Evolutionary conservation across 2,888 invertebrate genomes (phyloP), one percentile per base, ranked within the genome.

Genomic region (Ceratothoa steindachneri): DNA sequence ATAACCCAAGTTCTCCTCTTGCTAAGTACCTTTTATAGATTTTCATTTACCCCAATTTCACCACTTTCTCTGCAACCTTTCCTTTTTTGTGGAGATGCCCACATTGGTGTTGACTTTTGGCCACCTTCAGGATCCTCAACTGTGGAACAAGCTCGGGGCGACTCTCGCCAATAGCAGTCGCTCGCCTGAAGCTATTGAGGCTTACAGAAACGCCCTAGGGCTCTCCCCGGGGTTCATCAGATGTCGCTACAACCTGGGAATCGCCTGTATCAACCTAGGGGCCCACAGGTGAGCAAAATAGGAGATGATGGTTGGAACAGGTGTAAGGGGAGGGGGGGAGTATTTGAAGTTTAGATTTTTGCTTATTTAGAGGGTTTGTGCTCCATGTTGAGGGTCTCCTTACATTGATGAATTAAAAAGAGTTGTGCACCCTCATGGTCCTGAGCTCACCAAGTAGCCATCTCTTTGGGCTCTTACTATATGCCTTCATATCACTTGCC

Each of bases 111-210:
- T n/a, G n/a, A n/a, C n/a, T n/a, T n/a, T n/a, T n/a, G n/a, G n/a
- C n/a, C n/a, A n/a, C n/a, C n/a, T 83, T 73, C 81, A 90, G 89
- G 95, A 97, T 88, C 92, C 96, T 4, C 90, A 94, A 82, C 85
- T 97, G 69, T 99, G 98, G 98, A 99, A 99, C 85, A 90, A 96
- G 81, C 87, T 99, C 30, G 99, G 99, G 70, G 99, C 99, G 31
- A 96, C 97, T 65, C 53, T 80, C 64, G 99, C 99, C 15, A 99
- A 99, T 84, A 95, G 97, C 80, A 92, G 92, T 70, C 89, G 91
- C 80, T 93, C 97, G 41, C 97, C 96, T 82, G 95, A 98, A 86
- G 97, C 99, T 2, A 93, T 99, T 5, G 92, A 94, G 80, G 97
- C 98, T 0, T 99, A 99, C 84, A 92, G 94, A 83, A 89, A 90